These are phyloP conservation scores for Paratilapia polleni DNA, from an alignment of 2,113 vertebrate species.

Conservation along the genomic window DNA sequence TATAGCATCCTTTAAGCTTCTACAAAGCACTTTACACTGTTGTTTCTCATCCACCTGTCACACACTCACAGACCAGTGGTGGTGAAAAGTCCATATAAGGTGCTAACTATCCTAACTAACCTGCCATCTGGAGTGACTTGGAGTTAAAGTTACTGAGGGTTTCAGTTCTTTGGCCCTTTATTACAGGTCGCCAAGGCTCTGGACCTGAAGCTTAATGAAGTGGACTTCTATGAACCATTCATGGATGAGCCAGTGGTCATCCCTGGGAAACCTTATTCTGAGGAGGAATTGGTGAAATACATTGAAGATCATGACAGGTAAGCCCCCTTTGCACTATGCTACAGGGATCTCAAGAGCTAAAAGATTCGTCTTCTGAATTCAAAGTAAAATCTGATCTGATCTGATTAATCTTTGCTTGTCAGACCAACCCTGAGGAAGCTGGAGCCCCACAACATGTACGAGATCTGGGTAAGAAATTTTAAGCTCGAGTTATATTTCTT, in stretches of 20 bases:
- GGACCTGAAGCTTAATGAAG: slow-evolving; percentile 89
- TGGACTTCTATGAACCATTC: slow-evolving; percentile 94
- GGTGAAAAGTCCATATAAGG: neutral
- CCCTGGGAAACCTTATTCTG: slow-evolving; percentile 88
- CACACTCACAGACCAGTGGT: neutral
- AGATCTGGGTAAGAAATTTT: slow-evolving; percentile 90
- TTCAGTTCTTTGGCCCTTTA: neutral
- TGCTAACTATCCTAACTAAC: neutral
- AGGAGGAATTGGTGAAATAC: slow-evolving; percentile 87
- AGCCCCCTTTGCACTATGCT: neutral
- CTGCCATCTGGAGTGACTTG: neutral
- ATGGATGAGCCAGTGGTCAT: slow-evolving; percentile 85
- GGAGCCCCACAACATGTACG: slow-evolving; percentile 90
- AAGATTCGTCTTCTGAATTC: neutral
- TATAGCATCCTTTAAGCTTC: neutral
- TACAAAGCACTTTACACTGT: neutral
- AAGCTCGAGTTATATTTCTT: neutral
- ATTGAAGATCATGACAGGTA: slow-evolving; percentile 89
- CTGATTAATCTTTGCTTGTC: slow-evolving; percentile 24
- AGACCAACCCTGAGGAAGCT: slow-evolving; percentile 91
- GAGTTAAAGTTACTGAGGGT: too few species aligned
- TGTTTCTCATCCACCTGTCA: neutral
- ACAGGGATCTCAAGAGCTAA: neutral
- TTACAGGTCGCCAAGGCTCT: slow-evolving; percentile 87
- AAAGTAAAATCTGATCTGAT: neutral